Percentiles rank a stretch among this genome's conserved stretches.
Conservation (phyloP, 1,140 invertebrate species). For the Macrosteles quadrilineatus region DNA sequence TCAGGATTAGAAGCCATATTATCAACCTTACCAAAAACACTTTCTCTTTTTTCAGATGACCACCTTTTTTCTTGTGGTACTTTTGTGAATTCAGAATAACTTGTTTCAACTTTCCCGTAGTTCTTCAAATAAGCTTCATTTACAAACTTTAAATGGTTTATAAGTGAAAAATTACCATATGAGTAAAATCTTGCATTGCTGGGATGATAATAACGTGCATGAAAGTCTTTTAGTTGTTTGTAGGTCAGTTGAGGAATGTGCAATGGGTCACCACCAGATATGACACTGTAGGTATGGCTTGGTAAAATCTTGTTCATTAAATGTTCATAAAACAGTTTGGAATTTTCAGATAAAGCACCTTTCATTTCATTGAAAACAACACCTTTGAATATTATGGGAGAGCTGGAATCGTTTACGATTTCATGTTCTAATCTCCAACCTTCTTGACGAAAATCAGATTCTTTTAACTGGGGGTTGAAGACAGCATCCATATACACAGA, state of each 20-base stretch:
- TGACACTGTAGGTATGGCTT: constrained; percentile 82
- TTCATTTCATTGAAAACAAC: constrained; percentile 99
- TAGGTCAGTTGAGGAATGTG: constrained; percentile 83
- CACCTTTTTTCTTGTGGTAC: constrained; percentile 79
- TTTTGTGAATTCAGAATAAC: constrained; percentile 51
- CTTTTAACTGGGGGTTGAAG: constrained; percentile 73
- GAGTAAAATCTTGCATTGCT: constrained; percentile 88
- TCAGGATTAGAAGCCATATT: constrained; percentile 76
- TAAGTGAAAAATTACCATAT: constrained; percentile 87
- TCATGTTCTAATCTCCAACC: constrained; percentile 91
- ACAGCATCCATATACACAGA: constrained; percentile 90
- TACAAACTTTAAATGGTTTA: constrained; percentile 69
- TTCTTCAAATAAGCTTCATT: constrained; percentile 72
- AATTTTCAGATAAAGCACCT: constrained; percentile 88
- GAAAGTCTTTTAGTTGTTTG: constrained; percentile 80
- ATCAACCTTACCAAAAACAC: constrained; percentile 74
- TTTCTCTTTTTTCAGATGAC: constrained; percentile 60
- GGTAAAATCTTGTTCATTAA: constrained; percentile 80
- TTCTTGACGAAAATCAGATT: constrained; percentile 89
- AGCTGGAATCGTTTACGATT: constrained; percentile 69
- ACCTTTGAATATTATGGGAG: constrained; percentile 84
- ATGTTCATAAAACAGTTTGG: constrained; percentile 74
- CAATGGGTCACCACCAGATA: constrained; percentile 87
- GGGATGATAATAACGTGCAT: constrained; percentile 87
- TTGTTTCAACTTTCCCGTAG: constrained; percentile 48